Percentiles rank a stretch among this genome's conserved stretches.
Evolutionary conservation across 2,797 vertebrate genomes (phyloP).

Genomic region (Nannoperca australis): DNA sequence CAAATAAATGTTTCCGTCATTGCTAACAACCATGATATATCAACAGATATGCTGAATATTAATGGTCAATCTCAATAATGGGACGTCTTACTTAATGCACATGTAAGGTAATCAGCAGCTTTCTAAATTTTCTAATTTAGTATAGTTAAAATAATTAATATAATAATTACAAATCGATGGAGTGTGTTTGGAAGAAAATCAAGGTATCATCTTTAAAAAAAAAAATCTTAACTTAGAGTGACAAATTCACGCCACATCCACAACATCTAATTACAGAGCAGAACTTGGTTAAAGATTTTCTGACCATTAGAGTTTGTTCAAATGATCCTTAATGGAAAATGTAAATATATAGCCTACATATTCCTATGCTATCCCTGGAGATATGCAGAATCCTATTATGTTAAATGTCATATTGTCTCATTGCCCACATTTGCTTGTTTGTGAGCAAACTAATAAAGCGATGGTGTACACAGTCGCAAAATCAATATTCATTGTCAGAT

Average conservation of each 20-base stretch:
- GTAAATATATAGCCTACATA: constrained; percentile 6
- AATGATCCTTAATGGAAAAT: constrained; percentile 21
- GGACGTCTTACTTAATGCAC: not conserved
- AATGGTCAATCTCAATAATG: constrained; percentile 1
- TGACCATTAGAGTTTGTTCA: constrained; percentile 18
- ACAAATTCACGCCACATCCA: not conserved
- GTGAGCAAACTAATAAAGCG: constrained; percentile 26
- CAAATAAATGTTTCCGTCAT: not conserved
- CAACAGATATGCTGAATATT: constrained; percentile 7
- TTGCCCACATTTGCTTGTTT: constrained; percentile 21
- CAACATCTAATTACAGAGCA: constrained; percentile 23
- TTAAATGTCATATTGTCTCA: constrained; percentile 42
- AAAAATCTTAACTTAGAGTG: not conserved
- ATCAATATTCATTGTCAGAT: constrained; percentile 2
- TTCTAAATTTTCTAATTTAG: not conserved
- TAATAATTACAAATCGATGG: not conserved
- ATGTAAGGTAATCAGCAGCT: not conserved
- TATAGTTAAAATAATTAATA: too few relatives aligned
- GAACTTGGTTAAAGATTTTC: constrained; percentile 4
- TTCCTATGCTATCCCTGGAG: constrained; percentile 11
- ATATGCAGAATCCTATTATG: constrained; percentile 14
- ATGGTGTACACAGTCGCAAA: constrained; percentile 11
- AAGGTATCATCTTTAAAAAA: not conserved
- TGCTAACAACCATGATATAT: not conserved
- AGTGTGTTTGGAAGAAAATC: not conserved